Conservation (phyloP, 2,113 vertebrate species). For the Sceloporus undulatus region DNA sequence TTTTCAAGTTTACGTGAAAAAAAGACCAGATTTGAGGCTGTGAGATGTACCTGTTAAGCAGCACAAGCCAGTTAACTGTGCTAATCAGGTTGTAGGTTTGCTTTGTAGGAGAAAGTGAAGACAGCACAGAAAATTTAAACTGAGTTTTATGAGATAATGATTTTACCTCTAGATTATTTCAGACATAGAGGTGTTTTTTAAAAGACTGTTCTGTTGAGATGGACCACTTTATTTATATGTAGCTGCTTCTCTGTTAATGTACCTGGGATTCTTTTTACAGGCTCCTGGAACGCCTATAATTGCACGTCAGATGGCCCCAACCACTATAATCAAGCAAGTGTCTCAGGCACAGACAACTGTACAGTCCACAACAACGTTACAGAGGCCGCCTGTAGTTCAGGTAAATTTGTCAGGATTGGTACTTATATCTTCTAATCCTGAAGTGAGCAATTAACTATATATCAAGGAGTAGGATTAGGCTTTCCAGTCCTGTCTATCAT, state of each 20-base stretch:
- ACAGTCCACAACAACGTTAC: constrained; percentile 86
- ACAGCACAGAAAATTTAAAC: not conserved
- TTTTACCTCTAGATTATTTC: not conserved
- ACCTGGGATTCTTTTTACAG: constrained; percentile 69
- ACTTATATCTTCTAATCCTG: not conserved
- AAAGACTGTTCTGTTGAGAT: not conserved
- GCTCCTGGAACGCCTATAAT: constrained; percentile 87
- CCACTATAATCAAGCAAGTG: constrained; percentile 92
- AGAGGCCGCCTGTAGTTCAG: constrained; percentile 91
- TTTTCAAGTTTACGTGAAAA: not conserved
- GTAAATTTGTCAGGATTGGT: constrained; percentile 70
- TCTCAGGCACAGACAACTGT: constrained; percentile 87
- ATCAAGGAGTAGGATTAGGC: not conserved
- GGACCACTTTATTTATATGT: not conserved
- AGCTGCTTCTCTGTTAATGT: constrained; percentile 12
- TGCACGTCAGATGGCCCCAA: constrained; percentile 88
- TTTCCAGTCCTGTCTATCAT: not conserved
- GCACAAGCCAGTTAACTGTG: not conserved
- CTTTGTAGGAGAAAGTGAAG: not conserved
- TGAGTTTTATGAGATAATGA: not conserved
- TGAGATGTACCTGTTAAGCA: not conserved
- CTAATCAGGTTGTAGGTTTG: not conserved
- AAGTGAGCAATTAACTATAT: not conserved
- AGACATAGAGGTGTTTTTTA: not conserved
- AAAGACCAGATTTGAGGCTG: not conserved